phyloP scores from a whole-genome alignment of 2,888 invertebrate genomes.

The Griposia aprilina region DNA sequence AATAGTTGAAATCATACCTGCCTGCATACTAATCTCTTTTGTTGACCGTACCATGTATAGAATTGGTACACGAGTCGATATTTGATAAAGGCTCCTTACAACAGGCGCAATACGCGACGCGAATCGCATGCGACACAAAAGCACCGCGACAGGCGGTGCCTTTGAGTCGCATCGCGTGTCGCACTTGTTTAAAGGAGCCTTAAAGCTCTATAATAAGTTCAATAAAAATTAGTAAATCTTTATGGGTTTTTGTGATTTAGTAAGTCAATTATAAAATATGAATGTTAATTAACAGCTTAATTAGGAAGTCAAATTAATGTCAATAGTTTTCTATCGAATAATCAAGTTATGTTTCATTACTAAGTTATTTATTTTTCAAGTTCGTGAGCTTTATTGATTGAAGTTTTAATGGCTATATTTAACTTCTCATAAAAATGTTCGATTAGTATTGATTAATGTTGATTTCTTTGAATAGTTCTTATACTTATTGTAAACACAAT shows the following conservation, averaged over 20 bases:
- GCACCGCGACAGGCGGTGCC: too few relatives aligned
- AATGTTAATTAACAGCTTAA: slow-evolving; percentile 37
- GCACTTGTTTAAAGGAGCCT: too few relatives aligned
- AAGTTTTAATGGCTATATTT: slow-evolving; percentile 53
- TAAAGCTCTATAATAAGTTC: slow-evolving; percentile 17
- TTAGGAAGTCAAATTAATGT: slow-evolving; percentile 46
- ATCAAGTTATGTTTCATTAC: slow-evolving; percentile 43
- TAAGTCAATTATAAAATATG: slow-evolving; percentile 40
- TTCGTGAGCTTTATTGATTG: slow-evolving; percentile 35
- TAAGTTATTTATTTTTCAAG: slow-evolving; percentile 25
- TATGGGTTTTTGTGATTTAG: slow-evolving; percentile 48
- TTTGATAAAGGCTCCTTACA: not conserved
- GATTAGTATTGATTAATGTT: slow-evolving; percentile 35
- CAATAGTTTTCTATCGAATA: slow-evolving; percentile 40
- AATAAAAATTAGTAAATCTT: slow-evolving; percentile 38
- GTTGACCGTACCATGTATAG: slow-evolving; percentile 11
- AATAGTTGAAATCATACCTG: not conserved
- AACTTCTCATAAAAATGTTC: slow-evolving; percentile 29
- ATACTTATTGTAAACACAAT: not conserved
- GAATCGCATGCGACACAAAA: too few relatives aligned
- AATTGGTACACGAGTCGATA: not conserved
- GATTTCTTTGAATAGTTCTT: slow-evolving; percentile 22
- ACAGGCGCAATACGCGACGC: too few relatives aligned
- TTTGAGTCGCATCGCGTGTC: too few relatives aligned
- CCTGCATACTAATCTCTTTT: slow-evolving; percentile 15